Evolutionary conservation across 2,113 vertebrate genomes (phyloP), one percentile per base, ranked within the genome.

Genomic region (Acrocephalus arundinaceus): DNA sequence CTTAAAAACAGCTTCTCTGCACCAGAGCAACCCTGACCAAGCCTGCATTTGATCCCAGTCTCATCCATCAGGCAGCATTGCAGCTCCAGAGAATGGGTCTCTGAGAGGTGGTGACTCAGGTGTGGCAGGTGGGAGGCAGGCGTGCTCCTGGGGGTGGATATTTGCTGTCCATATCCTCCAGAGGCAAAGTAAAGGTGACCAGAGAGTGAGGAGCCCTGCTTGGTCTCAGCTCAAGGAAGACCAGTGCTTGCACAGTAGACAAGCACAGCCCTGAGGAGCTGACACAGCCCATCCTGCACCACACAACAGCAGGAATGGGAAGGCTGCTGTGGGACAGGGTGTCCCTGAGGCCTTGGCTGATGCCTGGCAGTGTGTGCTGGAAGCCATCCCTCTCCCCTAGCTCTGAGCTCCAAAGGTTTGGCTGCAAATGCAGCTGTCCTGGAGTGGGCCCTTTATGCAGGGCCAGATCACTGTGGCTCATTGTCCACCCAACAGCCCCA

Each of bases 331-430:
- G 72, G 39, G 68, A 52, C 23, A 63, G 27, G 0, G 1, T 46
- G 33, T 67, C 35, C 45, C 28, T 2, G 5, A 51, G 15, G 25
- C 24, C 46, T 66, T 1, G 3, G 25, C 19, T 0, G 0, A 13
- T 74, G 24, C 57, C 46, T 0, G 0, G 31, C 85, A 63, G 20
- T 2, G 1, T 4, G 7, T 55, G 33, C 54, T 13, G 8, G 67
- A 54, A 73, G 27, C 30, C 16, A 10, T 65, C 41, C n/a, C 45
- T 30, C 24, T 87, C 45, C 65, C 78, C 2, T 0, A 24, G 73
- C 51, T 78, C 45, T 46, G 59, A 49, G 46, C 54, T 76, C 65
- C 67, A 35, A 43, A 73, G 49, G 10, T 65, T 49, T 93, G 77
- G 18, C 19, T 16, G 61, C 13, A 30, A 70, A 70, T 66, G 35